Conservation (phyloP, 2,888 invertebrate species). For the Magallana nippona region DNA sequence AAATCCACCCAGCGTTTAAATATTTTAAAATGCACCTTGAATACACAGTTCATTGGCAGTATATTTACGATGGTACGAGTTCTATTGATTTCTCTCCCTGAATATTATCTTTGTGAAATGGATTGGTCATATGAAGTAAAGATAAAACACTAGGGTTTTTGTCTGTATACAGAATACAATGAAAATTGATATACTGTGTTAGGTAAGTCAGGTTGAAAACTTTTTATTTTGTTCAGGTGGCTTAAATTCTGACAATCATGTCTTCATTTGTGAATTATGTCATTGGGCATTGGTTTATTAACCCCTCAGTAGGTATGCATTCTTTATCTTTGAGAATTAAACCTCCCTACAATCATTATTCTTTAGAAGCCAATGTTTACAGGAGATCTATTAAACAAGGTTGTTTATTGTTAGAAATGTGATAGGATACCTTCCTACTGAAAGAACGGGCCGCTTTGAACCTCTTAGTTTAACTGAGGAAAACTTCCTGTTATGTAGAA, state of each 20-base stretch:
- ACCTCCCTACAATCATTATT: neutral
- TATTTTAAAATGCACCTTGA: neutral
- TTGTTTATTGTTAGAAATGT: neutral
- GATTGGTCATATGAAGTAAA: too few relatives aligned
- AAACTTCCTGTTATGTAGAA: neutral
- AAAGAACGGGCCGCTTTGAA: neutral
- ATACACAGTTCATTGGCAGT: neutral
- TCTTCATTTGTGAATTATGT: too few relatives aligned
- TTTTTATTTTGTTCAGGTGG: too few relatives aligned
- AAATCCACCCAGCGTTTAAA: neutral
- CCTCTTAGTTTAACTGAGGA: neutral
- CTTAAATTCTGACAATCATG: too few relatives aligned
- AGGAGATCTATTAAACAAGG: neutral
- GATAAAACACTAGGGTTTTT: too few relatives aligned
- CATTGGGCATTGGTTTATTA: too few relatives aligned
- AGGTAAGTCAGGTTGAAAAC: too few relatives aligned
- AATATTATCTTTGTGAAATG: too few relatives aligned
- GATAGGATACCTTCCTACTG: neutral
- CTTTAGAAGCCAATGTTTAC: neutral
- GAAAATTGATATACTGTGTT: too few relatives aligned
- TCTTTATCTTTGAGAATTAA: slow-evolving; percentile 18
- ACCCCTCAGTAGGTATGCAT: neutral
- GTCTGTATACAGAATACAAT: too few relatives aligned
- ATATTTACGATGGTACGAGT: too few relatives aligned
- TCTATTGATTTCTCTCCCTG: too few relatives aligned